Base-by-base conservation (phyloP, 2,797 vertebrate species). In the Thunnus albacares region DNA sequence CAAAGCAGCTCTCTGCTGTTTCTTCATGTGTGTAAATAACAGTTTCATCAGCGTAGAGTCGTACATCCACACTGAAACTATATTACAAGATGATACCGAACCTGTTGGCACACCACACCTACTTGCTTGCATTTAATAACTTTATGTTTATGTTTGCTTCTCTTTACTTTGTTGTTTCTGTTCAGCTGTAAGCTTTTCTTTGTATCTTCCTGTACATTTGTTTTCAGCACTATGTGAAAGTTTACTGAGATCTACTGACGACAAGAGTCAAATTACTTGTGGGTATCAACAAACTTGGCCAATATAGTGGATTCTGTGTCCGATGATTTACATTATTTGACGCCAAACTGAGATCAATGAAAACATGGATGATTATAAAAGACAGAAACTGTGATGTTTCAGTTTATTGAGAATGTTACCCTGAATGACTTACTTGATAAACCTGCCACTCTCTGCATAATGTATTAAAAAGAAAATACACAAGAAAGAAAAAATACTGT, bases 1-100 rank as follows among this genome's bases (percentile, higher is more conserved):
- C 30, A 59, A 9, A 57, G 55, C 57, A 35, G 56, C 13, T 59
- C 35, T 61, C n/a, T 61, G 59, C 59, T 62, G 60, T 26, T 62
- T 45, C 17, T 49, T 64, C 61, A 64, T 64, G 43, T 30, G 43
- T 64, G 9, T 28, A 64, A 49, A 49, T 11, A 45, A 45, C 41
- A 26, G 60, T 6, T 22, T 63, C 41, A 18, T 63, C 43, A 30
- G 43, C 43, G 43, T 33, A 52, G 45, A 65, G 63, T 5, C n/a
- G 13, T 2, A 65, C 63, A 65, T 65, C 47, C 47, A 52, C 18
- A 52, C 30, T 53, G 49, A 66, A 49, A 66, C 28, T 15, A 2
- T 52, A n/a, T 22, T 14, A 51, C n/a, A 51, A 41, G 38, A 41
- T 41, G 38, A 12, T 41, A 20, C 26, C 30, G 26, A 49, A 30